Base-by-base conservation (phyloP, 2,888 invertebrate species). In the Mesorhabditis sp. region DNA sequence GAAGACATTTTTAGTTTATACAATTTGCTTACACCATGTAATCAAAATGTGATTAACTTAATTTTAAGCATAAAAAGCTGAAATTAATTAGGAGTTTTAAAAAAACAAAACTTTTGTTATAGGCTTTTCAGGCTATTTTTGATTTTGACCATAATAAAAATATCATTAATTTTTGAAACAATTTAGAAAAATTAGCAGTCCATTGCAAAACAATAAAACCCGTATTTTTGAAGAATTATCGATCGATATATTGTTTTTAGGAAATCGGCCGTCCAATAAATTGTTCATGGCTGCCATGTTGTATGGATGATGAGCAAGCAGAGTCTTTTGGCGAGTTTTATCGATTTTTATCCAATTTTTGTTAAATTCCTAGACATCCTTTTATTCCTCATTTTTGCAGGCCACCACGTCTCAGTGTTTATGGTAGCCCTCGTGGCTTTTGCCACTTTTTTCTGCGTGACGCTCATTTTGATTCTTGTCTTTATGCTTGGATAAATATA, bases 371-470 rank as follows among this genome's bases (percentile, higher is more conserved):
- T 50, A 50, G 7, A 13, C 50, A 13, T 13, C 50, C 50, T 10
- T 50, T 50, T 2, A 50, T 13, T 50, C 50, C 10, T 3, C n/a
- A 66, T 62, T 15, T 73, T 73, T 41, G 72, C 58, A 50, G 58
- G 81, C 5, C 81, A 81, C 69, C 79, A 80, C 64, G 80, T 81
- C 62, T 77, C 77, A 44, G 78, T 81, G 10, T 79, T 80, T 68
- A 80, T 80, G 80, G 81, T 81, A 4, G 78, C 79, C 15, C 67
- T 80, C 6, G 76, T 81, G 45, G 81, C 81, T 0, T 80, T 80
- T 44, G 79, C 79, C 28, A 81, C 81, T 5, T 81, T 81, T 65
- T 80, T 80, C 67, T 79, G 80, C 66, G 81, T 81, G 65, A 80
- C 79, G 13, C 72, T 80, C 62, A 80, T 81, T 64, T 71, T 81